phyloP scores from a whole-genome alignment of 2,888 invertebrate genomes.

The Caenorhabditis japonica region DNA sequence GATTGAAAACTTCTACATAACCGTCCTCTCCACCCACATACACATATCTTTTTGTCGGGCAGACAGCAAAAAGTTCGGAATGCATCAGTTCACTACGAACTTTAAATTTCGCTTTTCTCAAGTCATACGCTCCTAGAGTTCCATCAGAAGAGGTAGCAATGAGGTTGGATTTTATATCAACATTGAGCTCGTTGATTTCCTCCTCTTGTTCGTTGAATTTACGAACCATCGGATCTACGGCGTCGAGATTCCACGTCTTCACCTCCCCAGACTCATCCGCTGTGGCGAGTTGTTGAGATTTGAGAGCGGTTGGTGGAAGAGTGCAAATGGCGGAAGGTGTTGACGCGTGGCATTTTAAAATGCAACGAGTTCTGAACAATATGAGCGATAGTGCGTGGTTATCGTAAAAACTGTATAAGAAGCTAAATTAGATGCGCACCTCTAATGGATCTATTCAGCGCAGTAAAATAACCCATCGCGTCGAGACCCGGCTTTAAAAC shows the following conservation, averaged over 20 bases:
- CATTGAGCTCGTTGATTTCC: conserved; percentile 60
- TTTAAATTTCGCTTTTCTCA: conserved; percentile 35
- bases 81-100: conserved; percentile 70
- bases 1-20: conserved; percentile 69
- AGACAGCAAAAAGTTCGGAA: conserved; percentile 66
- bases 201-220: conserved; percentile 67
- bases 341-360: conserved; percentile 51
- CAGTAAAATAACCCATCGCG: too few relatives aligned
- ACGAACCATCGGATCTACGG: conserved; percentile 52
- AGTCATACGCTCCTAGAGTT: conserved; percentile 58
- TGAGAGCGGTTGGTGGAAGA: conserved; percentile 59
- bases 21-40: conserved; percentile 70
- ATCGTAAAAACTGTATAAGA: too few relatives aligned
- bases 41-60: conserved; percentile 60
- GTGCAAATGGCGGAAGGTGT: conserved; percentile 58
- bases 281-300: conserved; percentile 64
- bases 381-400: too few relatives aligned
- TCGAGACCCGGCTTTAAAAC: too few relatives aligned
- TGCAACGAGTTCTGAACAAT: conserved; percentile 51
- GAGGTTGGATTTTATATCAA: conserved; percentile 51
- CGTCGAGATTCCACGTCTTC: conserved; percentile 68
- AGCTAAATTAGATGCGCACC: too few relatives aligned
- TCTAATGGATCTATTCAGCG: too few relatives aligned
- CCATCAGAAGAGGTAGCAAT: conserved; percentile 63
- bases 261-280: conserved; percentile 70